Base-by-base conservation (phyloP, 2,888 invertebrate species). In the Eucriotettix oculatus region DNA sequence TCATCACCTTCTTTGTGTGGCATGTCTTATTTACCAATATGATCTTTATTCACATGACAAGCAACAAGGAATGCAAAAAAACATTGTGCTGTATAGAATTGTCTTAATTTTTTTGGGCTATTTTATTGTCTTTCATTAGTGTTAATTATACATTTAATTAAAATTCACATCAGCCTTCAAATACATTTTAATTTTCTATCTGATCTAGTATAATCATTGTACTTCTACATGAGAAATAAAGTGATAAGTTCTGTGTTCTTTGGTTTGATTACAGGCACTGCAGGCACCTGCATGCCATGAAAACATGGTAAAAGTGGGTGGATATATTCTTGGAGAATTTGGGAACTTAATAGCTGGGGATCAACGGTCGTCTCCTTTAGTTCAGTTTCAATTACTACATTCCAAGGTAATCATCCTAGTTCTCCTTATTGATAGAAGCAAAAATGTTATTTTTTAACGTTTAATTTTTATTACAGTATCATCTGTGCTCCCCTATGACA, bases 261-360 rank as follows among this genome's bases (percentile, higher is more conserved):
- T 42, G 7, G 12, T 52, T 16, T 44, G 17, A 65, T 66, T 69
- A 29, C 68, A 85, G 83, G 96, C 96, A 61, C 77, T 98, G 59
- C 97, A 99, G 79, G 97, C 97, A 43, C 97, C 98, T 17, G 98
- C 99, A 41, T 99, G 99, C 71, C 99, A 99, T 74, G 99, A 99
- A 76, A 99, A 99, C 74, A 99, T 99, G 99, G 98, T 99, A 1
- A 99, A 99, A 83, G 99, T 99, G 60, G 98, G 98, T 63, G 99
- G 98, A 59, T 99, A 99, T 70, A 98, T 99, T 68, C 81, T 99
- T 63, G 99, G 99, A 64, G 98, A 99, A 76, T 99, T 99, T 77
- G 99, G 99, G 59, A 99, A 99, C 78, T 81, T 99, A 63, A 99
- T 99, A 72, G 99, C 99, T 67, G 99, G 99, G 16, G 99, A 99